Conservation (phyloP, 53 echinoderm and acorn worm genomes). For the Crossaster papposus region DNA sequence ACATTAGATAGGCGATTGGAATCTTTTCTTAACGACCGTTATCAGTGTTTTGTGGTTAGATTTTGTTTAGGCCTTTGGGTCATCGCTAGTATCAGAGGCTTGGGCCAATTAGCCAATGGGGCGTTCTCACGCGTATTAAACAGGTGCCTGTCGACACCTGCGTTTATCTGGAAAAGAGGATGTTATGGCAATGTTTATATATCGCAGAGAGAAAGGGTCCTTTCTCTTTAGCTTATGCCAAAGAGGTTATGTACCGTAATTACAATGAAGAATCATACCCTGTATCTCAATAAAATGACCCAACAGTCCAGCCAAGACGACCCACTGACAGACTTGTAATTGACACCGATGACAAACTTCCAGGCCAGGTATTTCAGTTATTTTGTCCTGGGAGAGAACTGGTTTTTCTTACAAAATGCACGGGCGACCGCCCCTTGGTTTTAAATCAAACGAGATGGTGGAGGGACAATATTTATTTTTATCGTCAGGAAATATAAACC, state of each 20-base stretch:
- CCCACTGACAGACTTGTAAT: slow-evolving; percentile 23
- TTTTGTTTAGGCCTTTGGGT: no score
- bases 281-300: neutral
- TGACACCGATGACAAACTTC: slow-evolving; percentile 1
- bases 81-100: no score
- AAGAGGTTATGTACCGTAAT: neutral
- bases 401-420: neutral
- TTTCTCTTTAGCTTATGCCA: no score
- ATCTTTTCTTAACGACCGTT: no score
- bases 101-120: no score
- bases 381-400: neutral
- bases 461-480: no score
- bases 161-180: neutral
- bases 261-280: no score
- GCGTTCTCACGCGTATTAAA: neutral
- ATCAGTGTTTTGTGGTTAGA: no score
- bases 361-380: neutral
- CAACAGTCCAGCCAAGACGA: neutral
- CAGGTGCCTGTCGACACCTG: neutral
- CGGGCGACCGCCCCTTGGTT: neutral
- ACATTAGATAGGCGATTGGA: no score
- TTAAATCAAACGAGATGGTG: neutral
- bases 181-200: neutral
- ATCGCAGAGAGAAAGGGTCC: no score
- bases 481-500: neutral